A percentile compares a stretch with the other conserved stretches of the same genome.
phyloP scores from a whole-genome alignment of 2,113 vertebrate species.

The Rhadina sibilatrix region DNA sequence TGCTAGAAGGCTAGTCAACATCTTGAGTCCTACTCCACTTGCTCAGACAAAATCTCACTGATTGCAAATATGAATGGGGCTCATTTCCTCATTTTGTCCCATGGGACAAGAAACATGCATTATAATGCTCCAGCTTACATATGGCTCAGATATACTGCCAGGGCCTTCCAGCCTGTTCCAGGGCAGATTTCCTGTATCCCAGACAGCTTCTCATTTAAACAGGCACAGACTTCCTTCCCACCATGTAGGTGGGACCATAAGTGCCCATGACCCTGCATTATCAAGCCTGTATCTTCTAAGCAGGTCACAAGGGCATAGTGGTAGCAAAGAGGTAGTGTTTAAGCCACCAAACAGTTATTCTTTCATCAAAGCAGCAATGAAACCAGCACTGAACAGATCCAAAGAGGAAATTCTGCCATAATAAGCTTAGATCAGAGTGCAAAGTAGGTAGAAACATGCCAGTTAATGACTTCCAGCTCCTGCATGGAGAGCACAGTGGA shows the following conservation, averaged over 20 bases:
- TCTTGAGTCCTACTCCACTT: background rate
- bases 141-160: background rate
- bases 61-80: background rate
- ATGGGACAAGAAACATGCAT: background rate
- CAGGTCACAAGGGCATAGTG: background rate
- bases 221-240: conserved; percentile 23
- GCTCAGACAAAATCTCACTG: background rate
- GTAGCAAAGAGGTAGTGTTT: background rate
- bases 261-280: background rate
- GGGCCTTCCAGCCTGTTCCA: background rate
- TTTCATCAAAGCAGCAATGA: background rate
- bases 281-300: background rate
- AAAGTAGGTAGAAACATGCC: background rate
- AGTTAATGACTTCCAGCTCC: conserved; percentile 46
- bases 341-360: background rate
- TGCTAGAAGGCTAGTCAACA: background rate
- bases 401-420: conserved; percentile 26
- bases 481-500: background rate
- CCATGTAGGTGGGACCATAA: background rate
- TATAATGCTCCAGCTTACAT: conserved; percentile 4
- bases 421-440: conserved; percentile 37
- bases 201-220: conserved; percentile 9
- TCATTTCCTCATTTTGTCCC: conserved; percentile 39
- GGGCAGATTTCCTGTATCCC: conserved; percentile 41
- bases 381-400: background rate